Conservation (phyloP, 2,797 vertebrate genomes). For the Bucorvus abyssinicus region DNA sequence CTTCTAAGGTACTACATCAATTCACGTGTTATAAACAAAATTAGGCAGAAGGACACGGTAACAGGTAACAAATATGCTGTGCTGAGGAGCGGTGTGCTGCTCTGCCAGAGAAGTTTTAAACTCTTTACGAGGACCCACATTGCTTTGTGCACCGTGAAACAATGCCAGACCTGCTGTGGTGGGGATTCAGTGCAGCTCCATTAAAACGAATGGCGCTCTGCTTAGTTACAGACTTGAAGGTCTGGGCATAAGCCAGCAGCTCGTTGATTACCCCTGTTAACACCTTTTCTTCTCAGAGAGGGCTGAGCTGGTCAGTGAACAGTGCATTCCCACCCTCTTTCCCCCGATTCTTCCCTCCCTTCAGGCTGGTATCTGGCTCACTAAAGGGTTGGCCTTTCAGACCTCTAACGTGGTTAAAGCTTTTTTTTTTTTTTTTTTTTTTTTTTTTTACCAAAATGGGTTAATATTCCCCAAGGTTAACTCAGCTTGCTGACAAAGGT, state of each 20-base stretch:
- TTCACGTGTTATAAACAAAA: neutral
- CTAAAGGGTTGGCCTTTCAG: neutral
- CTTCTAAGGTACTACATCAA: neutral
- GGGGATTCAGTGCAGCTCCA: neutral
- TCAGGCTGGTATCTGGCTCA: neutral
- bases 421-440: neutral
- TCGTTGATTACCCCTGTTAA: conserved; percentile 29
- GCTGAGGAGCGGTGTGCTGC: neutral
- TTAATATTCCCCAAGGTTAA: conserved; percentile 54
- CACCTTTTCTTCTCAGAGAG: conserved; percentile 35
- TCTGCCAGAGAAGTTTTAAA: neutral
- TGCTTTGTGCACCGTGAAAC: neutral
- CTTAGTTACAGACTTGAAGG: conserved; percentile 5
- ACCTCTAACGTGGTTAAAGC: neutral
- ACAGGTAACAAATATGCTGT: neutral
- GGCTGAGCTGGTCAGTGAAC: neutral
- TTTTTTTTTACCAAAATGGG: neutral
- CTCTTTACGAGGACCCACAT: neutral
- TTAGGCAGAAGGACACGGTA: accelerated
- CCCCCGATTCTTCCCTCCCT: neutral
- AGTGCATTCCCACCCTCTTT: neutral
- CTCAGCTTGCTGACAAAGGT: conserved; percentile 31
- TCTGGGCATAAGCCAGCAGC: neutral
- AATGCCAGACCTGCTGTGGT: neutral
- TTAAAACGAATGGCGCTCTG: neutral